These are phyloP conservation scores for Rhegmatorhina hoffmannsi DNA, from an alignment of 2,113 vertebrate species.

Conservation along the genomic window DNA sequence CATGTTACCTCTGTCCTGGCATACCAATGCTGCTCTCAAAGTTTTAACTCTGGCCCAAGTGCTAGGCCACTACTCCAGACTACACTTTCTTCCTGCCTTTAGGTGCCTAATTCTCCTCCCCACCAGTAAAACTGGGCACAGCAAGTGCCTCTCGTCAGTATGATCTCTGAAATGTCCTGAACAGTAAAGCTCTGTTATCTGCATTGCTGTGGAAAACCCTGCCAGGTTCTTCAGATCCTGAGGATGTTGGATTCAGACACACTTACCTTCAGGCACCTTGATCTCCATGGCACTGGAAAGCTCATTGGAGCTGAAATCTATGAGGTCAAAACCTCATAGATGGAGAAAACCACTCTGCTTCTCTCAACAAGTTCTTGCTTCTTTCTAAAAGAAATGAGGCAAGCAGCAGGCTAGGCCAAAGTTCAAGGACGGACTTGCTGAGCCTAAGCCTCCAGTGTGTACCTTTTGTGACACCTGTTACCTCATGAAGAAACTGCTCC, in stretches of 20 bases:
- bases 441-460: neutral
- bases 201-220: neutral
- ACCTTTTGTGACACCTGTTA: neutral
- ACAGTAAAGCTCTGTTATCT: neutral
- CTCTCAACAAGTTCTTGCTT: neutral
- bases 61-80: neutral
- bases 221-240: neutral
- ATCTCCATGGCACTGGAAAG: constrained; percentile 71
- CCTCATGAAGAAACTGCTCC: neutral
- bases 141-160: neutral
- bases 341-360: neutral
- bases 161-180: neutral
- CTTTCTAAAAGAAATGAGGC: neutral
- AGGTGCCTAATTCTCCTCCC: neutral
- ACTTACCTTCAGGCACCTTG: neutral
- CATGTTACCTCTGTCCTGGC: constrained; percentile 7
- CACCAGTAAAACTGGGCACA: neutral
- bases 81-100: neutral
- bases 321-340: constrained; percentile 63
- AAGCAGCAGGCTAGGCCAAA: neutral
- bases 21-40: neutral
- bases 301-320: constrained; percentile 74
- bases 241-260: neutral
- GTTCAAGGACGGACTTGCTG: neutral
- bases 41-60: neutral